phyloP scores from a whole-genome alignment of 2,113 vertebrate species.

The Colinus virginianus region DNA sequence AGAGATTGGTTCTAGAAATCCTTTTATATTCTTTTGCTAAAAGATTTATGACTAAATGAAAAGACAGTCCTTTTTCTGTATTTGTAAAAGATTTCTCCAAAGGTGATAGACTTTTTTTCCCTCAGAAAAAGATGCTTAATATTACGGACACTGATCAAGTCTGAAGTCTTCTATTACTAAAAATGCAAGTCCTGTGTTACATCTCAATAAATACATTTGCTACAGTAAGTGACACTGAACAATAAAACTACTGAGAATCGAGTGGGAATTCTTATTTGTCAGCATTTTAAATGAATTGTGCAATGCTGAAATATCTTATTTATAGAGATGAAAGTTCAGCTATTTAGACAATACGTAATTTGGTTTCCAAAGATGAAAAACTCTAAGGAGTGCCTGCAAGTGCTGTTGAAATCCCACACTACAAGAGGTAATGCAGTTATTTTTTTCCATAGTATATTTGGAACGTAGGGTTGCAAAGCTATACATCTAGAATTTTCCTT shows the following conservation, averaged over 20 bases:
- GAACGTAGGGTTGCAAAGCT: constrained; percentile 22
- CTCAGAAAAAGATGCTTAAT: neutral
- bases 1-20: neutral
- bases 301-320: constrained; percentile 74
- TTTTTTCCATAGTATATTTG: constrained; percentile 67
- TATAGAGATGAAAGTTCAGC: constrained; percentile 77
- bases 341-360: constrained; percentile 78
- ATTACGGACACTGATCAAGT: neutral
- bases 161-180: constrained; percentile 38
- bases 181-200: constrained; percentile 45
- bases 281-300: constrained; percentile 71
- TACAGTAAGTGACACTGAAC: constrained; percentile 60
- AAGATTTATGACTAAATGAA: neutral
- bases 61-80: neutral
- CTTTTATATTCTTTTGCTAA: neutral
- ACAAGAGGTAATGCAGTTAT: constrained; percentile 55
- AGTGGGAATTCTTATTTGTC: constrained; percentile 67
- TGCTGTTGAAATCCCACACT: constrained; percentile 59
- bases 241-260: constrained; percentile 67
- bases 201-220: constrained; percentile 58
- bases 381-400: constrained; percentile 69
- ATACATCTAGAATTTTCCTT: constrained; percentile 52
- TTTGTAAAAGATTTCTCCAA: neutral
- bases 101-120: neutral
- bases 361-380: constrained; percentile 72